phyloP scores from a whole-genome alignment of 2,113 vertebrate genomes.

The Rhinoptilus africanus region DNA sequence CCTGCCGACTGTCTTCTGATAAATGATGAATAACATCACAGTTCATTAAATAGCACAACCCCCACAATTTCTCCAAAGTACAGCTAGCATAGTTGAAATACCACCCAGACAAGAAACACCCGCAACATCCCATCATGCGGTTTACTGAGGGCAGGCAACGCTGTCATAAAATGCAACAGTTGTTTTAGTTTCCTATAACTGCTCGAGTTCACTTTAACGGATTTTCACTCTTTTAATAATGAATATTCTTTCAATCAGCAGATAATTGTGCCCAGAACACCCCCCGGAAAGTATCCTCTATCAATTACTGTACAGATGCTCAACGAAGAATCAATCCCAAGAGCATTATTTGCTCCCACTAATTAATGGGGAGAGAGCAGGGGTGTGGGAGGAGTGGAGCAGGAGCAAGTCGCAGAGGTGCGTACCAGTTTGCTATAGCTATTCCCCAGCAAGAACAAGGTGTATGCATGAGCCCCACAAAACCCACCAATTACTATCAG shows the following conservation, averaged over 20 bases:
- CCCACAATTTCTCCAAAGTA: not conserved
- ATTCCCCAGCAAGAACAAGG: not conserved
- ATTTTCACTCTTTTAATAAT: constrained; percentile 1
- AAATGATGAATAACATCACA: not conserved
- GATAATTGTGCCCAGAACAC: not conserved
- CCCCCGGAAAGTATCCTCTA: constrained; percentile 3
- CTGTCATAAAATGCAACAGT: not conserved
- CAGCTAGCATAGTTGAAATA: not conserved
- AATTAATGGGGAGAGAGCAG: not conserved
- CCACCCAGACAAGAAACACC: not conserved
- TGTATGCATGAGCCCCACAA: not conserved
- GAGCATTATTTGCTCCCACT: not conserved
- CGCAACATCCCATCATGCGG: not conserved
- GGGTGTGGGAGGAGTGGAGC: not conserved
- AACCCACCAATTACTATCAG: accelerated
- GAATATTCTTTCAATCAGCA: constrained; percentile 4
- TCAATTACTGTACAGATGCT: constrained; percentile 5
- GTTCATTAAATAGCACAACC: not conserved
- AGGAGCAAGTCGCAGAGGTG: not conserved
- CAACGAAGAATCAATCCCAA: not conserved
- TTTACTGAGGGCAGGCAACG: not conserved
- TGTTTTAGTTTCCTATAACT: not conserved
- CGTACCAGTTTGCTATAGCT: not conserved
- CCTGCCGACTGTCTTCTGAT: not conserved
- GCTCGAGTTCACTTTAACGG: not conserved